Base-by-base conservation (phyloP, 2,888 invertebrate species). In the Cacoxenus indagator region DNA sequence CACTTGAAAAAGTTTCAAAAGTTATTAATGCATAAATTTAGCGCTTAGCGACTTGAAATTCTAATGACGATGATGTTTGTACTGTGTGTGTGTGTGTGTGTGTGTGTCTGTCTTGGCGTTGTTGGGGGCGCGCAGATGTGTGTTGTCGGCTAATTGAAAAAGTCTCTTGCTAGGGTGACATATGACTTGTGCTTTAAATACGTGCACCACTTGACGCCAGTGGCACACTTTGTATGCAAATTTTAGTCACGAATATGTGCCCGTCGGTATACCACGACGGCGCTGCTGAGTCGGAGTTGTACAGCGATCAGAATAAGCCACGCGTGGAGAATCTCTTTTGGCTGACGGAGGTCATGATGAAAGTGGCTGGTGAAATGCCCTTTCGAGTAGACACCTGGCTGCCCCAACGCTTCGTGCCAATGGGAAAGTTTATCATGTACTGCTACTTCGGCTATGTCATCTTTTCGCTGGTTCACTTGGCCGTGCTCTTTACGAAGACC, bases 1-100 rank as follows among this genome's bases (percentile, higher is more conserved):
- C 70, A 72, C 31, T 64, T 17, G 57, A 64, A 59, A 71, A 78
- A 83, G 80, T 81, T 80, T 79, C 79, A 79, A 83, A 81, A 59
- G 76, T 83, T 80, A 83, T 83, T 83, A 80, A 73, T 78, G 80
- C 78, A 80, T 80, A 80, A 73, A 80, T 79, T 79, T 74, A 68
- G 51, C 31, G 1, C 8, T 31, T 17, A 51, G 37, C 37, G 14
- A 37, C 37, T 31, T 6, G 9, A 31, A 37, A 2, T 37, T 11
- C 8, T 11, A 37, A 37, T 37, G 37, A 2, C 14, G 37, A 37
- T 11, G 37, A 37, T 37, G 37, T 37, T 31, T 9, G 9, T 31
- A 9, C 5, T 4, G 5, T 37, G 37, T 37, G 37, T 37, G 37
- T 37, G 37, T 5, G 31, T 5, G 31, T 9, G 9, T 9, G 31